phyloP scores from a whole-genome alignment of 2,888 invertebrate species.

The Dynastes tityus region DNA sequence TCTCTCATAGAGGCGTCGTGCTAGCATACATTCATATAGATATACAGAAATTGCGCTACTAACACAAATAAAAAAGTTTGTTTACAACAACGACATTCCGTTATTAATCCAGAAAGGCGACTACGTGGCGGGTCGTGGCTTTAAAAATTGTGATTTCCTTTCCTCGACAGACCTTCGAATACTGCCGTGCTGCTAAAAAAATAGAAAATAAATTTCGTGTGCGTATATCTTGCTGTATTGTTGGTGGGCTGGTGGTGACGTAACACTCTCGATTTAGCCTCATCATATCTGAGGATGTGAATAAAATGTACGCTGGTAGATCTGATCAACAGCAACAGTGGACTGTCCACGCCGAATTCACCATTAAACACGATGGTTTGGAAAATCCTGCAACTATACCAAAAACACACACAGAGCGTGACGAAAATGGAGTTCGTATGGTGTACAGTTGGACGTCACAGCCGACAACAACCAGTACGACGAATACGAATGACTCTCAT shows the following conservation, averaged over 20 bases:
- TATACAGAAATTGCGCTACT: conserved; percentile 15
- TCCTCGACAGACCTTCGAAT: neutral
- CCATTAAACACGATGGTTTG: conserved; percentile 73
- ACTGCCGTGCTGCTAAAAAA: conserved; percentile 1
- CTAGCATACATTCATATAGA: conserved; percentile 22
- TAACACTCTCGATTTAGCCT: conserved; percentile 43
- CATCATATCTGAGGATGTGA: conserved; percentile 38
- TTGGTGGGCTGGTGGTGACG: conserved; percentile 50
- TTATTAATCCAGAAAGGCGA: conserved; percentile 22
- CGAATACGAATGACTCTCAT: conserved; percentile 52
- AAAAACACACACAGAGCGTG: conserved; percentile 67
- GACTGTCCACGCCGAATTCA: conserved; percentile 81
- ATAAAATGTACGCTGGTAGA: conserved; percentile 54
- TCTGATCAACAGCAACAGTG: conserved; percentile 72
- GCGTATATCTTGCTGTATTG: conserved; percentile 33
- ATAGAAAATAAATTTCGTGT: conserved; percentile 29
- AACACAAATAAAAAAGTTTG: conserved; percentile 29
- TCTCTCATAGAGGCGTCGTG: conserved; percentile 42
- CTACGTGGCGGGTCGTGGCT: neutral
- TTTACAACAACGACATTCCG: conserved; percentile 42
- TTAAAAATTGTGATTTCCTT: neutral
- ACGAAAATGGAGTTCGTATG: conserved; percentile 73
- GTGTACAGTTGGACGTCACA: conserved; percentile 72
- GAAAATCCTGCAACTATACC: conserved; percentile 67
- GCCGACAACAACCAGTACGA: conserved; percentile 53